phyloP scores from a whole-genome alignment of 2,888 invertebrate species.

The Oxycera nigricornis region DNA sequence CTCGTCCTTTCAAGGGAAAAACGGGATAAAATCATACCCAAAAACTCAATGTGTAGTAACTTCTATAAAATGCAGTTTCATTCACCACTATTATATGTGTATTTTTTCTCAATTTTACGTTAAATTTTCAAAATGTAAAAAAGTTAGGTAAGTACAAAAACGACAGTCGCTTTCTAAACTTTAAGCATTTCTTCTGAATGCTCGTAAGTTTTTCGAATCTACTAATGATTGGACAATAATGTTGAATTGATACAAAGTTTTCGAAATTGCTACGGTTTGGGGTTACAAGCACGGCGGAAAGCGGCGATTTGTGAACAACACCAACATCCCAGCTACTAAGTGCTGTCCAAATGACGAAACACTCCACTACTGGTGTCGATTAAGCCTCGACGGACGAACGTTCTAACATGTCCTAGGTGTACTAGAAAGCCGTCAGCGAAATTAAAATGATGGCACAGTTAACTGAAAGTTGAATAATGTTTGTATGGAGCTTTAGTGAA shows the following conservation, averaged over 20 bases:
- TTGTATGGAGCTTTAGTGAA: background rate
- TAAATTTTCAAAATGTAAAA: constrained; percentile 38
- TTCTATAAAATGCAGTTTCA: constrained; percentile 31
- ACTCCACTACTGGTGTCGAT: too few species aligned
- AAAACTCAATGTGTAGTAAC: constrained; percentile 1
- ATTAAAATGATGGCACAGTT: background rate
- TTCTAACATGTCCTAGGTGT: too few species aligned
- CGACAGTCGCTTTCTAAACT: constrained; percentile 40
- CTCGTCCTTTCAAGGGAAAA: background rate
- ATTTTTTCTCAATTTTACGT: constrained; percentile 17
- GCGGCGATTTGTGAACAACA: too few species aligned
- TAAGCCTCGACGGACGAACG: too few species aligned
- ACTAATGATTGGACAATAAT: constrained; percentile 29
- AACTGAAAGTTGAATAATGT: background rate
- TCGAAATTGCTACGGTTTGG: too few species aligned
- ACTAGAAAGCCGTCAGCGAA: background rate
- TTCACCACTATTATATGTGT: constrained; percentile 25
- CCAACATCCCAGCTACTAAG: too few species aligned
- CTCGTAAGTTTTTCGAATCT: constrained; percentile 29
- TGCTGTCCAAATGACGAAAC: too few species aligned
- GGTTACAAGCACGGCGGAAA: too few species aligned
- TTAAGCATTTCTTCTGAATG: constrained; percentile 37
- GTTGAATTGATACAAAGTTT: constrained; percentile 12
- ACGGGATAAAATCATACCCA: background rate
- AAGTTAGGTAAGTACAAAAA: constrained; percentile 43